Conservation (phyloP, 2,888 invertebrate species). For the Zelleria hepariella region DNA sequence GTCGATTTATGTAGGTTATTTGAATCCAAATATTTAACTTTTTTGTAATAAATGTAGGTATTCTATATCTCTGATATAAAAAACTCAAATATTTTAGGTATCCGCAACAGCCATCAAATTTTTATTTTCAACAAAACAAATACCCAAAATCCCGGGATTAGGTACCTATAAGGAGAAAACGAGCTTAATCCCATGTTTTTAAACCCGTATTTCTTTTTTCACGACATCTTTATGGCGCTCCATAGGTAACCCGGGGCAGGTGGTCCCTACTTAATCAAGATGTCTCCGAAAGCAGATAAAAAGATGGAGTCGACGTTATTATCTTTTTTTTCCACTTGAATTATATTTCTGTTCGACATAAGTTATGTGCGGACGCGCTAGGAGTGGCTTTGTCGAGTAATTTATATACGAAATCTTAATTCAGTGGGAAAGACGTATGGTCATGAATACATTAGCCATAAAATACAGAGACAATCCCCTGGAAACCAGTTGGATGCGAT, state of each 20-base stretch:
- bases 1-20: too few relatives aligned
- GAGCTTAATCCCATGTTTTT: conserved; percentile 52
- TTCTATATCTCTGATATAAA: not conserved
- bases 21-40: too few relatives aligned
- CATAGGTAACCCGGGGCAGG: conserved; percentile 53
- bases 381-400: conserved; percentile 43
- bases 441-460: conserved; percentile 68
- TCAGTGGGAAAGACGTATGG: conserved; percentile 59
- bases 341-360: conserved; percentile 53
- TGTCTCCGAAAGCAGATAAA: conserved; percentile 63
- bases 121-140: not conserved
- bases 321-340: conserved; percentile 60
- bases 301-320: conserved; percentile 27
- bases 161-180: conserved; percentile 10
- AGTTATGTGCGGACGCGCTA: conserved; percentile 47
- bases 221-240: conserved; percentile 57
- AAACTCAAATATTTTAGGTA: not conserved
- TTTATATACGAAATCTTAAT: conserved; percentile 60
- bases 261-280: conserved; percentile 72
- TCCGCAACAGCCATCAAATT: not conserved
- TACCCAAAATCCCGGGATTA: not conserved
- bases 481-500: conserved; percentile 47
- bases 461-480: conserved; percentile 31
- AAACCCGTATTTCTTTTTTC: conserved; percentile 56
- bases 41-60: too few relatives aligned